phyloP scores from a whole-genome alignment of 2,888 invertebrate species.

The Germaria angustata region DNA sequence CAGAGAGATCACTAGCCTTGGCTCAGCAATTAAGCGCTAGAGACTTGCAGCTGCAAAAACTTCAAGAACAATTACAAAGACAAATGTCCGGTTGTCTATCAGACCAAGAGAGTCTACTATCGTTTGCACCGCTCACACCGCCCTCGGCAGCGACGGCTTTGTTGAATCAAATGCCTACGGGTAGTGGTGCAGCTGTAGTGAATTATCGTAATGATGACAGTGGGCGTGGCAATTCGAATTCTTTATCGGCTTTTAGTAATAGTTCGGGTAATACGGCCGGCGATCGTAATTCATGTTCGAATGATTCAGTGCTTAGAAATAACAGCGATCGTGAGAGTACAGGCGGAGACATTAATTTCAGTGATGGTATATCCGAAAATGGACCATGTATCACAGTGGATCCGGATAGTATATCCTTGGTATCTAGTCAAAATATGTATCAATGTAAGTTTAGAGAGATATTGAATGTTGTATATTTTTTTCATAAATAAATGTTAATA shows the following conservation, averaged over 20 bases:
- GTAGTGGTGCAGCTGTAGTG: slow-evolving; percentile 74
- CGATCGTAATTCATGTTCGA: slow-evolving; percentile 91
- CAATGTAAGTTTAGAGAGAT: slow-evolving; percentile 76
- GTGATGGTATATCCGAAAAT: slow-evolving; percentile 83
- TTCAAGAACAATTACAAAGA: slow-evolving; percentile 90
- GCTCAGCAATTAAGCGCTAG: slow-evolving; percentile 93
- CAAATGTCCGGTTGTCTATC: slow-evolving; percentile 91
- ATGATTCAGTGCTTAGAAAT: slow-evolving; percentile 89
- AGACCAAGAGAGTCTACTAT: slow-evolving; percentile 90
- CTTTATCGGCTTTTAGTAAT: slow-evolving; percentile 80
- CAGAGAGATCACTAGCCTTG: slow-evolving; percentile 91
- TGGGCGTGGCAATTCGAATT: slow-evolving; percentile 86
- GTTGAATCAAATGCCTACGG: slow-evolving; percentile 76
- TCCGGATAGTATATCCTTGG: slow-evolving; percentile 80
- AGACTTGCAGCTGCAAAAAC: slow-evolving; percentile 91
- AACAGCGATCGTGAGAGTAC: slow-evolving; percentile 90
- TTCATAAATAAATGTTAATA: not conserved
- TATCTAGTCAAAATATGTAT: slow-evolving; percentile 80
- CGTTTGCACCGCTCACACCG: slow-evolving; percentile 85
- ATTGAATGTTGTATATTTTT: no score
- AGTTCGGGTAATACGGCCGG: slow-evolving; percentile 81
- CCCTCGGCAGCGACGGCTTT: slow-evolving; percentile 81
- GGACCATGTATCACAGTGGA: slow-evolving; percentile 80
- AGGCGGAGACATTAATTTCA: slow-evolving; percentile 88
- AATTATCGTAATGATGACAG: slow-evolving; percentile 86